Percentiles rank a stretch among this genome's conserved stretches.
phyloP scores from a whole-genome alignment of 2,888 invertebrate genomes.

The Nysson spinosus region DNA sequence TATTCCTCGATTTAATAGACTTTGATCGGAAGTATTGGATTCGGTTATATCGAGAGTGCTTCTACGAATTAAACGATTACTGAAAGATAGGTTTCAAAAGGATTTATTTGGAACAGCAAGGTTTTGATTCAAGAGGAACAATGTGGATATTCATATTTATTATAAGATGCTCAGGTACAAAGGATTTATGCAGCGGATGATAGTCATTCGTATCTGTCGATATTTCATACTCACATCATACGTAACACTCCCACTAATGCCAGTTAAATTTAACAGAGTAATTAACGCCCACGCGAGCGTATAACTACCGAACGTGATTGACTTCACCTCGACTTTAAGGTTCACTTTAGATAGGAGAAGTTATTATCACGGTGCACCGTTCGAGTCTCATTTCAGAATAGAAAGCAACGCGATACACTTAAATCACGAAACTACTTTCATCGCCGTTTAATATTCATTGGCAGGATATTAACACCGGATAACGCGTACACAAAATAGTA shows the following conservation, averaged over 20 bases:
- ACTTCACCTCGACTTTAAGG: slow-evolving; percentile 30
- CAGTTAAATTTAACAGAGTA: slow-evolving; percentile 53
- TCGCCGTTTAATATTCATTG: too few relatives aligned
- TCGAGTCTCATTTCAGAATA: too few relatives aligned
- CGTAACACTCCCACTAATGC: slow-evolving; percentile 51
- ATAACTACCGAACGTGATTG: slow-evolving; percentile 43
- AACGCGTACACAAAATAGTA: too few relatives aligned
- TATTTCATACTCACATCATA: slow-evolving; percentile 41
- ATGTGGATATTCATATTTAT: slow-evolving; percentile 31
- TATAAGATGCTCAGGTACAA: slow-evolving; percentile 1
- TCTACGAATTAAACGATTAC: too few relatives aligned
- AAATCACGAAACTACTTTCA: too few relatives aligned
- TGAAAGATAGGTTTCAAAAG: too few relatives aligned
- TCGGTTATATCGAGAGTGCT: too few relatives aligned
- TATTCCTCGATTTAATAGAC: too few relatives aligned
- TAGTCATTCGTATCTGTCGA: slow-evolving; percentile 47
- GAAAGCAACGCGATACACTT: too few relatives aligned
- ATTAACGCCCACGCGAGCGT: slow-evolving; percentile 54
- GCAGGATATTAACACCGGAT: too few relatives aligned
- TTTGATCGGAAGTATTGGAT: too few relatives aligned
- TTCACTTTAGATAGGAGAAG: slow-evolving; percentile 11
- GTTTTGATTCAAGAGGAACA: slow-evolving; percentile 15
- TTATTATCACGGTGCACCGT: background rate
- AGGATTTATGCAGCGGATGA: slow-evolving; percentile 31
- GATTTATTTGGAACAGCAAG: too few relatives aligned